Evolutionary conservation across 2,888 invertebrate species (phyloP).

Genomic region (Eilema griseolum): DNA sequence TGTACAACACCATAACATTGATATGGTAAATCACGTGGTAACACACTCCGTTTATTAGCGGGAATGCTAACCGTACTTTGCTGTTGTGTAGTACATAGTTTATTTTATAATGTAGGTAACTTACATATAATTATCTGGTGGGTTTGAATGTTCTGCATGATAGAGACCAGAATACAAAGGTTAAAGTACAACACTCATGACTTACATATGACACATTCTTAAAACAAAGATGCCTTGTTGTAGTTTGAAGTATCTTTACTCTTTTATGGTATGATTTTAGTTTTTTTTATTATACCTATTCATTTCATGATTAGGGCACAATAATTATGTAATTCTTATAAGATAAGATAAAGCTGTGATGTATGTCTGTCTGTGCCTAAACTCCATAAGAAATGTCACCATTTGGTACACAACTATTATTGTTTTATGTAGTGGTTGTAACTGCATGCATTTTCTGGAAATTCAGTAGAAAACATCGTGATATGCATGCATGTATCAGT

Average conservation of each 20-base stretch:
- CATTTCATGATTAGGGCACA: not conserved
- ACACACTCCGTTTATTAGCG: conserved; percentile 75
- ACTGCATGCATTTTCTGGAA: not conserved
- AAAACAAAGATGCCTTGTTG: not conserved
- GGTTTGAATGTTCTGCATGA: conserved; percentile 33
- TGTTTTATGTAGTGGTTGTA: not conserved
- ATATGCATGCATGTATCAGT: not conserved
- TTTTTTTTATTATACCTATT: not conserved
- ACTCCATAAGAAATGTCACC: not conserved
- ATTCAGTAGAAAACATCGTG: not conserved
- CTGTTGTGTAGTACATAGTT: conserved; percentile 65
- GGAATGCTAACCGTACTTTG: conserved; percentile 72
- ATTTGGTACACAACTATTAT: not conserved
- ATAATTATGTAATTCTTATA: not conserved
- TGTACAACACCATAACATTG: conserved; percentile 86
- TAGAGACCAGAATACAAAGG: conserved; percentile 21
- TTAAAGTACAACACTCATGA: conserved; percentile 8
- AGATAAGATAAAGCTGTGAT: not conserved
- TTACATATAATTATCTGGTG: conserved; percentile 21
- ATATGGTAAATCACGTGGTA: conserved; percentile 85
- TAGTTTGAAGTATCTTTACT: not conserved
- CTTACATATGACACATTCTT: not conserved
- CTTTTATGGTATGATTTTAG: not conserved
- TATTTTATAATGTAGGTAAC: conserved; percentile 29
- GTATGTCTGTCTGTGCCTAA: not conserved